These are phyloP conservation scores for Autographa pulchrina DNA, from an alignment of 2,888 invertebrate species.

Conservation along the genomic window DNA sequence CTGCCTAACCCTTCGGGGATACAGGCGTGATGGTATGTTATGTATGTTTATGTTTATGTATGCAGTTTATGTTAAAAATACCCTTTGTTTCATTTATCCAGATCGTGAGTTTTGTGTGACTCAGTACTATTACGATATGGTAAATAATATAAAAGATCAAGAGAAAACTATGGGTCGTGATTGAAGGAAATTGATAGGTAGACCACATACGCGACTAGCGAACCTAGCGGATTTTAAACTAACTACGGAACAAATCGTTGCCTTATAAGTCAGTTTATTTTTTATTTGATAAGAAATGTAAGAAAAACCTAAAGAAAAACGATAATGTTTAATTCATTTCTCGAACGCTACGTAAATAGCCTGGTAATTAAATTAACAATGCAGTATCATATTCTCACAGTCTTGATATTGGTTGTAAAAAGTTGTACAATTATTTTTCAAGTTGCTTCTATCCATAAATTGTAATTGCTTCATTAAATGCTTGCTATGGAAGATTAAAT, in stretches of 20 bases:
- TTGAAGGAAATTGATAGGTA: too few species aligned
- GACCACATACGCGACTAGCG: too few species aligned
- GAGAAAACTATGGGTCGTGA: too few species aligned
- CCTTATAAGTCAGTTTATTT: not conserved
- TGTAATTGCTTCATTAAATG: constrained; percentile 35
- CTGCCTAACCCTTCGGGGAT: too few species aligned
- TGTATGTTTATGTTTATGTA: too few species aligned
- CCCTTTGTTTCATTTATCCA: too few species aligned
- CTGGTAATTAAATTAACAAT: constrained; percentile 31
- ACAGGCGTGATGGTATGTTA: too few species aligned
- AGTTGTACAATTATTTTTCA: constrained; percentile 26
- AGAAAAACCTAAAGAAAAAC: not conserved
- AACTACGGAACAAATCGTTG: not conserved
- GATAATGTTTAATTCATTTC: not conserved
- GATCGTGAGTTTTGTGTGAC: too few species aligned
- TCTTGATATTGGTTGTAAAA: constrained; percentile 23
- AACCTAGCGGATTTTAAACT: too few species aligned
- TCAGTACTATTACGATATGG: too few species aligned
- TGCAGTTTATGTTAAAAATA: too few species aligned
- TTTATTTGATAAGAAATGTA: not conserved
- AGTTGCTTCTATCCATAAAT: not conserved
- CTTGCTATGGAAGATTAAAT: not conserved
- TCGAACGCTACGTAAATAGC: not conserved
- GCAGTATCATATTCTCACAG: constrained; percentile 40
- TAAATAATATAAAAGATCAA: too few species aligned